Base-by-base conservation (phyloP, 2,113 vertebrate species). In the Catharus minimus region DNA sequence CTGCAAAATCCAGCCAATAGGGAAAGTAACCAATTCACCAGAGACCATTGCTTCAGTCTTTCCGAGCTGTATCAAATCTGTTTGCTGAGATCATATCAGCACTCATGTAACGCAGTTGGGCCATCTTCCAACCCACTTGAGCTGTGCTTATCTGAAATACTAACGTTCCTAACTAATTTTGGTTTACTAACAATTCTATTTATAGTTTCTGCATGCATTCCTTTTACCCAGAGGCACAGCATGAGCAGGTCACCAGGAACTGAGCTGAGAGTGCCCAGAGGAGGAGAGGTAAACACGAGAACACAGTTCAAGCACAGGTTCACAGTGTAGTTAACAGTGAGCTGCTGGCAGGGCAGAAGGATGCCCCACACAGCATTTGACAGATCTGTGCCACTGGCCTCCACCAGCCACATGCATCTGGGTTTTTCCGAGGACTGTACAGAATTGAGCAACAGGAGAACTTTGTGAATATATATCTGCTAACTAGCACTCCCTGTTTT, bases 281-380 rank as follows among this genome's bases (percentile, higher is more conserved):
- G 7, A 52, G 30, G 5, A 2, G 6, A 27, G 3, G 10, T 5
- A 21, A 80, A 39, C 1, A 8, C 0, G 0, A 22, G 36, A 20
- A 38, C 13, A 11, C 5, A 16, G 46, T 15, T 85, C 60, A 68
- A 57, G 81, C 46, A n/a, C 47, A 47, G 30, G 26, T 28, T 67
- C 50, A 39, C 21, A 21, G 26, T 13, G 49, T 26, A 27, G 39
- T 18, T 38, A 60, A 30, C 38, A 33, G 58, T 2, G 68, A 33
- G 20, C 53, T 92, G 56, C 80, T 83, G 44, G 62, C 5, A 13
- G 61, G 36, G 41, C 49, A 78, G 57, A 75, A 83, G 49, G 46
- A 16, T 46, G 27, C 17, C 68, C 47, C 43, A 44, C 13, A 20
- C 4, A 66, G 21, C 7, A n/a, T 12, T 39, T 0, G 38, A n/a